Conservation (phyloP, 2,113 vertebrate species). For the Solea solea region DNA sequence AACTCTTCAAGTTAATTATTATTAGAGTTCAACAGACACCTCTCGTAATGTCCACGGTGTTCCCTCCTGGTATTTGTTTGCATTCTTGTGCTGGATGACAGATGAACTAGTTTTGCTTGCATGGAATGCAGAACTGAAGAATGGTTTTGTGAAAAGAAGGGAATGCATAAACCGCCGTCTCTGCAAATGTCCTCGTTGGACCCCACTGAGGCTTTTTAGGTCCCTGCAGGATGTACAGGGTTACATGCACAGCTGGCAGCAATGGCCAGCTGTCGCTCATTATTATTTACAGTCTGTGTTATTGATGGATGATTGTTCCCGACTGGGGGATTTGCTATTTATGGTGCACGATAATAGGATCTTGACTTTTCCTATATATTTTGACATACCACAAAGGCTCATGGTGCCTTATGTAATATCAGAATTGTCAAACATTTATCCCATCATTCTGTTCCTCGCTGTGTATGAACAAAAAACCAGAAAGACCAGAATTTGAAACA, state of each 20-base stretch:
- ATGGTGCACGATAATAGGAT: constrained; percentile 13
- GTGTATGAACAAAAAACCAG: neutral
- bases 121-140: constrained; percentile 50
- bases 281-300: constrained; percentile 1
- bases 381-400: constrained; percentile 10
- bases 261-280: constrained; percentile 1
- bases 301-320: too few relatives aligned
- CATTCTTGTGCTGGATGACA: constrained; percentile 67
- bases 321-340: constrained; percentile 11
- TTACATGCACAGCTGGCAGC: constrained; percentile 49
- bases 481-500: neutral
- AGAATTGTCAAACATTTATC: constrained; percentile 11
- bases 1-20: constrained; percentile 30
- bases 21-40: constrained; percentile 32
- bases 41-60: constrained; percentile 22
- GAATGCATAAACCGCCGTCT: constrained; percentile 58
- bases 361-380: constrained; percentile 1
- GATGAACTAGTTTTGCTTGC: constrained; percentile 55
- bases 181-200: constrained; percentile 58
- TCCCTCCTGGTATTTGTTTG: constrained; percentile 62
- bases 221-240: constrained; percentile 43
- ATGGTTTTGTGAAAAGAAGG: constrained; percentile 44
- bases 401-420: neutral
- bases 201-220: constrained; percentile 28
- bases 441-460: neutral